Conservation (phyloP, 2,888 invertebrate genomes). For the Calephelis perditalis region DNA sequence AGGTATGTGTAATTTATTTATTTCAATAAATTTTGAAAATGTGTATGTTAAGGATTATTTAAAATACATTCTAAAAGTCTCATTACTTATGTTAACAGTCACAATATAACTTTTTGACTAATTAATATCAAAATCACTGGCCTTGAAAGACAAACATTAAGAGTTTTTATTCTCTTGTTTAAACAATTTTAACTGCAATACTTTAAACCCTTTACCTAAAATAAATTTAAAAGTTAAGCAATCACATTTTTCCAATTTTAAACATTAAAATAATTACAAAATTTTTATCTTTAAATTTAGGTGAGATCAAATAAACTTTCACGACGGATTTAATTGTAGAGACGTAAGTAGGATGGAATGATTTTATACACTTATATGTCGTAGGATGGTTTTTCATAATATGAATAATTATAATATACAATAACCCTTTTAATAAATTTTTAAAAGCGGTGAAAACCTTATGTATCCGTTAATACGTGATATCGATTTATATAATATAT, state of each 20-base stretch:
- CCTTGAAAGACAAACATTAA: neutral
- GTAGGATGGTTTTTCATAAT: neutral
- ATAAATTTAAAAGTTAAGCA: neutral
- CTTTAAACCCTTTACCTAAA: neutral
- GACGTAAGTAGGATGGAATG: slow-evolving; percentile 15
- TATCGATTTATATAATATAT: no score
- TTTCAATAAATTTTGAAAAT: neutral
- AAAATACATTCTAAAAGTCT: slow-evolving; percentile 3
- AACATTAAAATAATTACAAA: slow-evolving; percentile 1
- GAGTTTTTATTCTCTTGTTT: neutral
- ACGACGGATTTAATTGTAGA: slow-evolving; percentile 6
- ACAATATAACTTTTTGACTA: no score
- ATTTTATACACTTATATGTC: neutral
- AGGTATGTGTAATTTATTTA: neutral
- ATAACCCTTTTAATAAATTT: no score
- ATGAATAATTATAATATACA: no score
- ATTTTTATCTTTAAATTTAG: slow-evolving; percentile 3
- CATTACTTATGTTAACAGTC: no score
- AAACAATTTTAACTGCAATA: neutral
- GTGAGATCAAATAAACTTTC: slow-evolving; percentile 1
- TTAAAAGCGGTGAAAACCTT: no score
- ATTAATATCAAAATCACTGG: neutral
- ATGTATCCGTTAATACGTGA: no score
- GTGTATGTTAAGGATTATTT: neutral
- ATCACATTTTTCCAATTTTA: slow-evolving; percentile 7